Evolutionary conservation across 2,888 invertebrate species (phyloP).

Genomic region (Orchesella flavescens): DNA sequence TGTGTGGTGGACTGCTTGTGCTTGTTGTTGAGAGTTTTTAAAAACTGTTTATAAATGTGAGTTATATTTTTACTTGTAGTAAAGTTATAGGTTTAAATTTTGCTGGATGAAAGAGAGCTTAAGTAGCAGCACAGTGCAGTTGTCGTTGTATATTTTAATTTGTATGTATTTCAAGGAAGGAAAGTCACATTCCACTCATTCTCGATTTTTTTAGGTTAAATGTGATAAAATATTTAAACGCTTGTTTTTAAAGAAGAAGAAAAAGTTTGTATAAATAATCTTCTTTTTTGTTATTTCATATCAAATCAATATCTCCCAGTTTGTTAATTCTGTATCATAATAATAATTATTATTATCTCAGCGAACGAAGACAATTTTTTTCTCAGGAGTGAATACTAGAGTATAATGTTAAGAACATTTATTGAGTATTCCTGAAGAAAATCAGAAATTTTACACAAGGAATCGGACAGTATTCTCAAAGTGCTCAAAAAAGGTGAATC

Average conservation of each 20-base stretch:
- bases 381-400: too few species aligned
- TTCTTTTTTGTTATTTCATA: too few species aligned
- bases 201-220: not conserved
- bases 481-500: conserved; percentile 18
- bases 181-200: not conserved
- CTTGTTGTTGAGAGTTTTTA: conserved; percentile 10
- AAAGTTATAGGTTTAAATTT: not conserved
- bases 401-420: too few species aligned
- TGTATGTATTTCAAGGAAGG: too few species aligned
- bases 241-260: too few species aligned
- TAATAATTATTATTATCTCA: too few species aligned
- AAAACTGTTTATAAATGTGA: conserved; percentile 2
- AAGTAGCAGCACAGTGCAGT: not conserved
- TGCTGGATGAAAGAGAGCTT: not conserved
- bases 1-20: conserved; percentile 34
- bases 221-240: not conserved
- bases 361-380: too few species aligned
- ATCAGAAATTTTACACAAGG: not conserved
- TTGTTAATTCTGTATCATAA: too few species aligned
- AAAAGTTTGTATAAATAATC: too few species aligned
- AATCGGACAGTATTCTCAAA: conserved; percentile 19
- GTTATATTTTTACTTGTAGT: not conserved
- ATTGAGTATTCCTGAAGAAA: not conserved
- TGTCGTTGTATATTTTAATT: not conserved
- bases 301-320: too few species aligned